A percentile compares a stretch with the other conserved stretches of the same genome.
Conservation (phyloP, 2,888 invertebrate species). For the Perizoma affinitatum region DNA sequence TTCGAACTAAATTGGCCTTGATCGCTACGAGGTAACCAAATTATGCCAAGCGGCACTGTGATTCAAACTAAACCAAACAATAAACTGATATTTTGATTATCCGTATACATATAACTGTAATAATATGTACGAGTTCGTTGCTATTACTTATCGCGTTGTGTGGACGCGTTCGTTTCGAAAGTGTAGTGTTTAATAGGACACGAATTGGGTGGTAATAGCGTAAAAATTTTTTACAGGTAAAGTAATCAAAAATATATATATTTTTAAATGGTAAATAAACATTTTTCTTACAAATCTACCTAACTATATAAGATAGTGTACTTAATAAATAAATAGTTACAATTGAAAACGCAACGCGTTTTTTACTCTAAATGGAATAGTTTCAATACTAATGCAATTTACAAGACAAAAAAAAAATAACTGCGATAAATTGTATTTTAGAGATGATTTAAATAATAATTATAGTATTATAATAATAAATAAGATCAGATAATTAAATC, state of each 20-base stretch:
- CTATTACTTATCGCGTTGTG: no score
- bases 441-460: no score
- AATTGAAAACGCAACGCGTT: no score
- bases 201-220: neutral
- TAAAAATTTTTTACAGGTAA: neutral
- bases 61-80: conserved; percentile 14
- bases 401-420: no score
- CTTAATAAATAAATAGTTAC: no score
- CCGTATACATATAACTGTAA: neutral
- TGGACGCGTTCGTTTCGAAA: no score
- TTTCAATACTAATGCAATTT: neutral
- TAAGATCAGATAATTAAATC: no score
- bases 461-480: no score
- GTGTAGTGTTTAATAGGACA: no score
- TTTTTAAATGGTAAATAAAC: neutral
- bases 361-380: neutral
- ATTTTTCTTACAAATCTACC: neutral
- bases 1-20: conserved; percentile 65
- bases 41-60: conserved; percentile 39
- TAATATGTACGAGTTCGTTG: no score
- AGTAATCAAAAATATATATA: neutral
- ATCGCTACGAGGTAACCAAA: conserved; percentile 54
- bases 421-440: no score
- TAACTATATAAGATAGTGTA: neutral
- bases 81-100: neutral